A percentile compares a stretch with the other conserved stretches of the same genome.
Conservation (phyloP, 2,888 invertebrate species). For the Nemoura dubitans region DNA sequence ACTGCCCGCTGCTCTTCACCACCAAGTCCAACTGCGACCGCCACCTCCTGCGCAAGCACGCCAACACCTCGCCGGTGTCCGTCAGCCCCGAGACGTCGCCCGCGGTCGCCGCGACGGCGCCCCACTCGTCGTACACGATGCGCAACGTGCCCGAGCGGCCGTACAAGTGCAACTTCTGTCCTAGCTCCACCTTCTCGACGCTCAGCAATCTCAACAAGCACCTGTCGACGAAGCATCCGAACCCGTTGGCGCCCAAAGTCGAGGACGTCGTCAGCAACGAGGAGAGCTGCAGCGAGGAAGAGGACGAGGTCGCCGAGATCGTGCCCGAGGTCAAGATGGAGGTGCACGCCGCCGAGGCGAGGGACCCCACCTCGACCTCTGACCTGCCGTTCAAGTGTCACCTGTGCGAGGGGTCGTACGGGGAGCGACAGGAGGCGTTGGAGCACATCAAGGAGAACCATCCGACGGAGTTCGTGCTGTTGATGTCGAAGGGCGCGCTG, state of each 20-base stretch:
- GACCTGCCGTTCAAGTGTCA: constrained; percentile 91
- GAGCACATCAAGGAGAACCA: constrained; percentile 83
- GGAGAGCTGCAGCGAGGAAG: constrained; percentile 20
- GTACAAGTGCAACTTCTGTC: constrained; percentile 82
- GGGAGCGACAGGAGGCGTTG: constrained; percentile 80
- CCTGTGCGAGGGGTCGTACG: constrained; percentile 87
- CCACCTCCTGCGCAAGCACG: constrained; percentile 87
- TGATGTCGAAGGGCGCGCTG: constrained; percentile 84
- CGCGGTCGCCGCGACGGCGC: constrained; percentile 54
- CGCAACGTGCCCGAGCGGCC: constrained; percentile 79
- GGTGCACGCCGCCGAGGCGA: constrained; percentile 52
- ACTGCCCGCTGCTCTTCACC: constrained; percentile 92
- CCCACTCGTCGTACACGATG: constrained; percentile 62
- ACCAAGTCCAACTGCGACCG: constrained; percentile 98
- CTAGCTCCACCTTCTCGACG: constrained; percentile 84
- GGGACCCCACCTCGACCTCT: constrained; percentile 59
- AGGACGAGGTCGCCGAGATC: constrained; percentile 28
- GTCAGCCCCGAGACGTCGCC: constrained; percentile 59
- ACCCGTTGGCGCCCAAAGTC: constrained; percentile 56
- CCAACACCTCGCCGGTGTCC: constrained; percentile 26
- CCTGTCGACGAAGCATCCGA: constrained; percentile 73
- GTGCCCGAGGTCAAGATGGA: not conserved
- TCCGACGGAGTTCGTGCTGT: constrained; percentile 78
- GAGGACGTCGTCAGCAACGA: constrained; percentile 34
- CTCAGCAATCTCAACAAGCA: constrained; percentile 82